phyloP scores from a whole-genome alignment of 1,140 invertebrate genomes.

The Psilanteris sp. region DNA sequence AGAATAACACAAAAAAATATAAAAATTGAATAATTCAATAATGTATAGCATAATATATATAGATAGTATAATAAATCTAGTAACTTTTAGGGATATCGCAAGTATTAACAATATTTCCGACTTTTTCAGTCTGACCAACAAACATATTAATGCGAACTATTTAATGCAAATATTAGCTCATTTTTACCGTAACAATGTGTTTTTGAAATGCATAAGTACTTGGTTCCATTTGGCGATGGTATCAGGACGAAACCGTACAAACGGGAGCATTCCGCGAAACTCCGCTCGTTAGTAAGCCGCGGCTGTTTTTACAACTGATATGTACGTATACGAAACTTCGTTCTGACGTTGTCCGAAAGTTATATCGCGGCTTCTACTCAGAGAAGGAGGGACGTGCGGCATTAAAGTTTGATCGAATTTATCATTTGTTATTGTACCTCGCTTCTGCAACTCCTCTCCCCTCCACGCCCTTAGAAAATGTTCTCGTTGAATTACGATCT shows the following conservation, averaged over 20 bases:
- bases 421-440: slow-evolving; percentile 55
- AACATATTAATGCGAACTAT: too few relatives aligned
- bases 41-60: too few relatives aligned
- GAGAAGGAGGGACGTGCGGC: slow-evolving; percentile 5
- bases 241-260: slow-evolving; percentile 47
- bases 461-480: too few relatives aligned
- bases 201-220: slow-evolving; percentile 9
- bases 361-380: slow-evolving; percentile 36
- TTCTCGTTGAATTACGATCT: slow-evolving; percentile 53
- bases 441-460: slow-evolving; percentile 32
- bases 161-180: too few relatives aligned
- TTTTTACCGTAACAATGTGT: too few relatives aligned
- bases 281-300: slow-evolving; percentile 56
- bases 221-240: slow-evolving; percentile 46
- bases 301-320: slow-evolving; percentile 56
- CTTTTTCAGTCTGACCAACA: too few relatives aligned
- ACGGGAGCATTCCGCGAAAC: slow-evolving; percentile 45
- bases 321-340: slow-evolving; percentile 35
- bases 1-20: too few relatives aligned
- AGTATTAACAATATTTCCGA: too few relatives aligned
- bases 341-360: slow-evolving; percentile 48
- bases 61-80: too few relatives aligned
- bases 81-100: too few relatives aligned
- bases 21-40: too few relatives aligned
- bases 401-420: slow-evolving; percentile 62